Evolutionary conservation across 2,888 invertebrate genomes (phyloP), one percentile per base, ranked within the genome.

Genomic region (Pristionchus exspectatus): DNA sequence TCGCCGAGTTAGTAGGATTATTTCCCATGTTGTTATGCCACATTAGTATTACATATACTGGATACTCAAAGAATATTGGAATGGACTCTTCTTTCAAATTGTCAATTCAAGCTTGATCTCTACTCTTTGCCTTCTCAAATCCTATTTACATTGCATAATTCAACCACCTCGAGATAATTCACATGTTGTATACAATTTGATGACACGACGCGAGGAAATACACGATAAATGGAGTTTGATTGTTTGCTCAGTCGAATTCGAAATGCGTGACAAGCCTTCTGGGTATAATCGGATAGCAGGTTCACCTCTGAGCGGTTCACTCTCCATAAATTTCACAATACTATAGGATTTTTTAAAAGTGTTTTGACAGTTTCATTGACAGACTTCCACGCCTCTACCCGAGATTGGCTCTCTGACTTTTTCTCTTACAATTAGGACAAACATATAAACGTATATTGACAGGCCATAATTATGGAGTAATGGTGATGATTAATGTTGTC

Each of bases 151-250:
- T 10, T 77, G 77, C 77, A 77, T 77, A 77, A 77, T 77, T 44
- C 38, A 77, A 44, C 77, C 44, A 44, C 44, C 44, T 50, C 44
- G 44, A 50, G 44, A 50, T 50, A 7, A 50, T 50, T 44, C 44
- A 44, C 77, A 24, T 77, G 16, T 18, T 77, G 77, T 77, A 44
- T 44, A 77, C 77, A 44, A 24, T n/a, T 77, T 44, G 44, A 44
- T 50, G n/a, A 50, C 77, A 38, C 44, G 14, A 77, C 27, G 33
- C 74, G 72, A 72, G 72, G 77, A 44, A 77, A 77, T 77, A 77
- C 72, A 72, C 33, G 33, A 77, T 77, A 77, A 77, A 77, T 77
- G 77, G 77, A 77, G 77, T 77, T 24, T 77, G 77, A 77, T 77
- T 77, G 77, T 77, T 69, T 77, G 77, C 44, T 69, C 69, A 69